Base-by-base conservation (phyloP, 2,113 vertebrate species). In the Cyprinodon variegatus region DNA sequence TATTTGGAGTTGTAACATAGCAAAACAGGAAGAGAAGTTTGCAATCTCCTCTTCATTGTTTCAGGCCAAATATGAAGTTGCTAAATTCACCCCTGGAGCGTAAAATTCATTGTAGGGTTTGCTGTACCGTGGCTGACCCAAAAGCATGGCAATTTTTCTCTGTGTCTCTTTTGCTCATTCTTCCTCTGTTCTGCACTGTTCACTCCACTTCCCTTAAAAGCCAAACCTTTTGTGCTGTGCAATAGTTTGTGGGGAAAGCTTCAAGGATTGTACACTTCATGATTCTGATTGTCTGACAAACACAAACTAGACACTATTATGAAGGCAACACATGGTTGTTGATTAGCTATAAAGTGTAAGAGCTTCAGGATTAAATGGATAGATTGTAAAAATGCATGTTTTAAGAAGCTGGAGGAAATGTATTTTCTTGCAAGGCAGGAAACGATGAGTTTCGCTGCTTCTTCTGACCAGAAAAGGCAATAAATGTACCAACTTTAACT, bases 41-140 rank as follows among this genome's bases (percentile, higher is more conserved):
- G 72, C 70, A 76, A 72, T 70, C 59, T 65, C 62, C 22, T 38
- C 60, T 45, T 48, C 63, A 66, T 70, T 68, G 78, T 83, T 76
- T 82, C 78, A 74, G 77, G 64, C 74, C 68, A 70, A 76, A 74
- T 84, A 62, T 76, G 71, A 76, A 65, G 79, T 79, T 79, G 74
- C 72, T 48, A 38, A 84, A 78, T 71, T 86, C 66, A 71, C 66
- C 57, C 62, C 68, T 67, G 73, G 39, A 83, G 81, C 15, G 11
- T 76, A 78, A 88, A 92, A 91, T 75, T 86, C 76, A 37, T 72
- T 76, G 66, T 83, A 57, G 75, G 64, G 68, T 68, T 72, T 84
- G 40, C 48, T 78, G 77, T 66, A 62, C 53, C 74, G 61, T 70
- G 57, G 76, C 66, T 10, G 36, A 74, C 63, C 45, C 70, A 66